phyloP scores from a whole-genome alignment of 1,140 invertebrate species.

The Samia ricini region DNA sequence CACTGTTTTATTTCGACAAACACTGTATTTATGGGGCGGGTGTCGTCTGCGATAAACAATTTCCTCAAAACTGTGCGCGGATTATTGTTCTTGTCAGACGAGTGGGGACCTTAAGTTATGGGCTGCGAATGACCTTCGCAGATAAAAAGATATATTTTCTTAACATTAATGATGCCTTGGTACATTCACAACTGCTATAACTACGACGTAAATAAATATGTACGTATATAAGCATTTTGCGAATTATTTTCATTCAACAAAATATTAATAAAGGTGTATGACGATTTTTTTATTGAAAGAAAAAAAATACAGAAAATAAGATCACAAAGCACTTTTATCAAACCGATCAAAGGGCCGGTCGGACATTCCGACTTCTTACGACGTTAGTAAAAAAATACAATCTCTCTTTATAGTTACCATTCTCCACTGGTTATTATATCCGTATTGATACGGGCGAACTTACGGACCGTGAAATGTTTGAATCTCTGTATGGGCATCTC shows the following conservation, averaged over 20 bases:
- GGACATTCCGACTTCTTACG: slow-evolving; percentile 74
- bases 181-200: neutral
- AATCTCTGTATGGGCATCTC: slow-evolving; percentile 56
- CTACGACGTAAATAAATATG: neutral
- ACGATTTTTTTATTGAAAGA: slow-evolving; percentile 53
- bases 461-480: slow-evolving; percentile 71
- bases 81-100: slow-evolving; percentile 70
- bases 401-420: slow-evolving; percentile 77
- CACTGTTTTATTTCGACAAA: slow-evolving; percentile 60
- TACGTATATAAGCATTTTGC: neutral
- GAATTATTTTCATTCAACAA: slow-evolving; percentile 34
- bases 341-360: slow-evolving; percentile 73
- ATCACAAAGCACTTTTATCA: slow-evolving; percentile 69
- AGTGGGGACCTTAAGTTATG: slow-evolving; percentile 62
- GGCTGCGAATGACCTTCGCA: slow-evolving; percentile 53
- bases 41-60: slow-evolving; percentile 66
- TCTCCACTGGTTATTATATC: slow-evolving; percentile 75
- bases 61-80: slow-evolving; percentile 61
- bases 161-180: neutral
- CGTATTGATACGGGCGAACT: slow-evolving; percentile 67
- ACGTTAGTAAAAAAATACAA: slow-evolving; percentile 76
- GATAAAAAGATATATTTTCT: slow-evolving; percentile 41
- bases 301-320: slow-evolving; percentile 57
- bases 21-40: slow-evolving; percentile 64
- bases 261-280: slow-evolving; percentile 46